Percentiles rank a stretch among this genome's conserved stretches.
These are phyloP conservation scores for Turdus rufiventris DNA, from an alignment of 2,113 vertebrate genomes.

Conservation along the genomic window DNA sequence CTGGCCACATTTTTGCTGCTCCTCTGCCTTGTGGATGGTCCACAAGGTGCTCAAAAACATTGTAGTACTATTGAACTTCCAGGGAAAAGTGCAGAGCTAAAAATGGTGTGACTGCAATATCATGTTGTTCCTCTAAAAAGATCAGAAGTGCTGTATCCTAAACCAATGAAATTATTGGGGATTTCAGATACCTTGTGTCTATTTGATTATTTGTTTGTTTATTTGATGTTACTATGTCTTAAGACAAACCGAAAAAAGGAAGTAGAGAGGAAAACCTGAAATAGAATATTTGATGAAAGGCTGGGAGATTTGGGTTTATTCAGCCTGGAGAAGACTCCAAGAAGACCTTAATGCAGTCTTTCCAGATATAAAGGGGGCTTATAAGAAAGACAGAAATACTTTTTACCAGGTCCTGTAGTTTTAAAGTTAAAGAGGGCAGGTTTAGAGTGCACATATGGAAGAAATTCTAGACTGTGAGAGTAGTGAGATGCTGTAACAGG, in stretches of 20 bases:
- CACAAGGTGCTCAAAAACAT: not conserved
- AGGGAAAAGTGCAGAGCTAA: not conserved
- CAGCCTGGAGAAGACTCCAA: not conserved
- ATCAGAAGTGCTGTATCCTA: not conserved
- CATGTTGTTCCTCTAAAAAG: not conserved
- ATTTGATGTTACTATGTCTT: not conserved
- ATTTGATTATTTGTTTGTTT: not conserved
- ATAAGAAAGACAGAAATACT: not conserved
- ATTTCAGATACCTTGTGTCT: not conserved
- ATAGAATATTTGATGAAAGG: not conserved
- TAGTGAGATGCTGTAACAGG: not conserved
- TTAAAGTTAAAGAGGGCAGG: not conserved
- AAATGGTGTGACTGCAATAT: not conserved
- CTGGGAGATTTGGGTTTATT: not conserved
- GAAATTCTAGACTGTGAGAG: not conserved
- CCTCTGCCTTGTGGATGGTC: conserved; percentile 38
- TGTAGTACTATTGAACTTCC: not conserved
- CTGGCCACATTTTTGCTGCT: not conserved
- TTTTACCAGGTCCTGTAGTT: not conserved
- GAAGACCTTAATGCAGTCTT: not conserved
- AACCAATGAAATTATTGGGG: not conserved
- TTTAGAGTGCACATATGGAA: not conserved
- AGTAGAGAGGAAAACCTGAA: not conserved
- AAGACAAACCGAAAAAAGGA: not conserved
- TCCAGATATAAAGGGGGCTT: not conserved